Base-by-base conservation (phyloP, 2,888 invertebrate genomes). In the Seladonia tumulorum region DNA sequence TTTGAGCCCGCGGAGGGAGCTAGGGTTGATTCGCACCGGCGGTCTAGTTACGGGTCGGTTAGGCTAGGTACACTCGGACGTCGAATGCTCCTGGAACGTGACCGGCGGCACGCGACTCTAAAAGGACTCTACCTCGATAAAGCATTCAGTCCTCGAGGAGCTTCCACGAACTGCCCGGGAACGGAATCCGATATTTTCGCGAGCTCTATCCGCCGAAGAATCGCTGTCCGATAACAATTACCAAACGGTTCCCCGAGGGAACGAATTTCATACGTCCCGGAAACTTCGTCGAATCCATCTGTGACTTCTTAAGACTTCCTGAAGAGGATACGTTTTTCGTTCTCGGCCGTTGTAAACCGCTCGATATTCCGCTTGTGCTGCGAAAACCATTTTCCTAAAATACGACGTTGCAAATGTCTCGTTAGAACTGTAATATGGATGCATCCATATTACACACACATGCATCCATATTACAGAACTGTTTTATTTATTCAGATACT, bases 21-120 rank as follows among this genome's bases (percentile, higher is more conserved):
- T 25, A 10, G 45, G 75, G 63, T 60, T 60, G 79, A 73, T 84
- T 84, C 49, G 73, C 83, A 72, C 42, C 14, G 63, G 63, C 39
- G 47, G 74, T 73, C 81, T 68, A 53, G 66, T 80, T 73, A 74
- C 71, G 71, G 63, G 29, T 49, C 53, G n/a, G 60, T 83, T 83
- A 66, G 77, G 68, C n/a, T 47, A 35, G 57, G 68, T 83, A 72
- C 72, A 72, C 66, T 80, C 18, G 75, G 47, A 42, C n/a, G 75
- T n/a, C 75, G 49, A 63, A 79, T 76, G 71, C 83, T n/a, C 14
- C n/a, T n/a, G 47, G 53, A 76, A 83, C 76, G 77, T 76, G 82
- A 82, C 82, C 57, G 70, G 60, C 42, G n/a, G 49, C 75, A 25
- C 57, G 75, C 68, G 71, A 68, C 66, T 71, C 80, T 53, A 53